Base-by-base conservation (phyloP, 2,113 vertebrate genomes). In the Eolophus roseicapilla region DNA sequence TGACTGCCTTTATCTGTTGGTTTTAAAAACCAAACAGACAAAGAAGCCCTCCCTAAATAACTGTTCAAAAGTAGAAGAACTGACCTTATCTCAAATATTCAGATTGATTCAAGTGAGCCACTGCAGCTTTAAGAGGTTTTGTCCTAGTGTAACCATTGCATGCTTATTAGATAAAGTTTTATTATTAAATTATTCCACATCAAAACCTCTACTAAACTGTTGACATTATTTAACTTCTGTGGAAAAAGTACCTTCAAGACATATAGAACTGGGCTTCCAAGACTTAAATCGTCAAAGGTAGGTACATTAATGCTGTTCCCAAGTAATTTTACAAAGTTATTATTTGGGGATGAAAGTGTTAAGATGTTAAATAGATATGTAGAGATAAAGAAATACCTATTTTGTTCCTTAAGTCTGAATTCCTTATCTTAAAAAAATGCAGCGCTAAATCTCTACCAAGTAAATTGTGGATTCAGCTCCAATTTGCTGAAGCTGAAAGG, bases 151-250 rank as follows among this genome's bases (percentile, higher is more conserved):
- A 96, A 98, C 95, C 95, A 96, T 96, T 98, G 98, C 98, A 98
- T 99, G 98, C 95, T 97, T 98, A 83, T 98, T 97, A 97, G 96
- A 97, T 96, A 95, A 97, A 95, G 95, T 97, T 93, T 98, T 96
- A 93, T 98, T 97, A 97, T 98, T 98, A 96, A 97, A 97, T 96
- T 98, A 97, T 98, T 98, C 96, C 96, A 97, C 97, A 97, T 97
- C 96, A 98, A 98, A 98, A 98, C 98, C 97, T 98, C 98, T 98
- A 99, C 99, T 99, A 99, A 99, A 99, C 99, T 99, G 98, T 99
- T 98, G 98, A 98, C 98, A 98, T 99, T 98, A 98, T 99, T 98
- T 99, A 98, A 99, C 97, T 98, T 97, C 98, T 98, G 98, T 98
- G 98, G 98, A 98, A 98, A 98, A 99, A 98, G 98, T 98, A 97